These are phyloP conservation scores for Antennarius striatus DNA, from an alignment of 2,113 vertebrate genomes.

Conservation along the genomic window DNA sequence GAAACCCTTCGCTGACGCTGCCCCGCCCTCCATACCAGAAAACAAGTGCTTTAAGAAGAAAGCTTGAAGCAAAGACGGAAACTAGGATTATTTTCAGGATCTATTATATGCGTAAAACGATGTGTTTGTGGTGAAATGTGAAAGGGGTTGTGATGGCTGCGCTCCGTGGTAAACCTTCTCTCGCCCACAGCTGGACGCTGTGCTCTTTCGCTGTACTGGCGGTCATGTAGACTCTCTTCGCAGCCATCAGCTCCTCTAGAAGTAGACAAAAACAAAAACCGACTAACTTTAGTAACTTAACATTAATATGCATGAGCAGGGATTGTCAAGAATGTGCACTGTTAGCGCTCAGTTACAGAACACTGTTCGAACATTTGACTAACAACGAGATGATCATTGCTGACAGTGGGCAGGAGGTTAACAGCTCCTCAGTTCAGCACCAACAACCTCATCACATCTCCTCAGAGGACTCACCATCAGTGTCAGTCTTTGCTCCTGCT, in stretches of 20 bases:
- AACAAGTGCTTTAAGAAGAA: slow-evolving; percentile 91
- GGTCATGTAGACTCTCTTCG: slow-evolving; percentile 89
- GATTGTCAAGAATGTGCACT: too few species aligned
- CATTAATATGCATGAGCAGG: background rate
- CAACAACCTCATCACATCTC: too few species aligned
- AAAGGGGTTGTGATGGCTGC: background rate
- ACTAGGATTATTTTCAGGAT: background rate
- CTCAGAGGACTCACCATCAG: slow-evolving; percentile 36
- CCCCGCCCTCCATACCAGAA: slow-evolving; percentile 78
- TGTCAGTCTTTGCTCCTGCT: slow-evolving; percentile 26
- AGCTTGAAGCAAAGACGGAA: slow-evolving; percentile 70
- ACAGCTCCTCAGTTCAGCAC: too few species aligned
- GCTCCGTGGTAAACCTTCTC: slow-evolving; percentile 82
- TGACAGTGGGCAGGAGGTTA: too few species aligned
- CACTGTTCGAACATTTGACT: too few species aligned
- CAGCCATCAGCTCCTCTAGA: slow-evolving; percentile 76
- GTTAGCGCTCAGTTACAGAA: too few species aligned
- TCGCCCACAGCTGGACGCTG: slow-evolving; percentile 84
- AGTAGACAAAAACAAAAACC: background rate
- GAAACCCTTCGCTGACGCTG: slow-evolving; percentile 57
- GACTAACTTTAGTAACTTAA: background rate
- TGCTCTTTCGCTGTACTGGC: slow-evolving; percentile 87
- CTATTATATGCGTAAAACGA: background rate
- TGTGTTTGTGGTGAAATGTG: background rate
- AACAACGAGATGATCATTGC: too few species aligned